Percentiles rank a stretch among this genome's conserved stretches.
Conservation (phyloP, 2,888 invertebrate species). For the Cephus rjabovi region DNA sequence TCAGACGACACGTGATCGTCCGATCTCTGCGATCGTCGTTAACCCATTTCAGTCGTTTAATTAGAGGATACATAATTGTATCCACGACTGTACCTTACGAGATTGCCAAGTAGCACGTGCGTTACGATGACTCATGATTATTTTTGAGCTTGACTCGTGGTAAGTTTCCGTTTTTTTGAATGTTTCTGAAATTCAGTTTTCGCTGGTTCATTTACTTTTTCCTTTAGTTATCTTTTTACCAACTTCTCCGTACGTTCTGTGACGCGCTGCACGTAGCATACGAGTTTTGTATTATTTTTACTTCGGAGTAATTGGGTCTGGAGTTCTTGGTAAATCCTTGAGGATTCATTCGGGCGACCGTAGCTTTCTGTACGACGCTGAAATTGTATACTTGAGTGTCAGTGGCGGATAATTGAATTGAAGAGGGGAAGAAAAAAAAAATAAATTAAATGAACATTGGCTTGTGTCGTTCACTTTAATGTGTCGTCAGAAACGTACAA, state of each 20-base stretch:
- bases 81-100: not conserved
- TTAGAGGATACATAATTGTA: slow-evolving; percentile 21
- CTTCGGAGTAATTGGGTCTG: not conserved
- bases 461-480: not conserved
- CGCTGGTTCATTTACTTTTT: not conserved
- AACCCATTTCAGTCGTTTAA: slow-evolving; percentile 19
- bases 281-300: not conserved
- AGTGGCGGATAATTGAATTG: not conserved
- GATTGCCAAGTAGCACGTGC: not conserved
- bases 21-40: slow-evolving; percentile 4
- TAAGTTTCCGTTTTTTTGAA: slow-evolving; percentile 12
- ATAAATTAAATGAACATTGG: not conserved
- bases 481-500: not conserved
- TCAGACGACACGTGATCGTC: not conserved
- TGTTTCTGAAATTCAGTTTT: not conserved
- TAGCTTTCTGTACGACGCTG: not conserved
- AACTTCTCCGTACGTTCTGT: not conserved
- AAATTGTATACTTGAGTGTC: not conserved
- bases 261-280: not conserved
- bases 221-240: not conserved
- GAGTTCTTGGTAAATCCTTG: not conserved
- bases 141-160: slow-evolving; percentile 5
- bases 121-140: not conserved
- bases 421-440: not conserved
- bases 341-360: not conserved